Evolutionary conservation across 1,140 invertebrate genomes (phyloP).

Genomic region (Papilio machaon): DNA sequence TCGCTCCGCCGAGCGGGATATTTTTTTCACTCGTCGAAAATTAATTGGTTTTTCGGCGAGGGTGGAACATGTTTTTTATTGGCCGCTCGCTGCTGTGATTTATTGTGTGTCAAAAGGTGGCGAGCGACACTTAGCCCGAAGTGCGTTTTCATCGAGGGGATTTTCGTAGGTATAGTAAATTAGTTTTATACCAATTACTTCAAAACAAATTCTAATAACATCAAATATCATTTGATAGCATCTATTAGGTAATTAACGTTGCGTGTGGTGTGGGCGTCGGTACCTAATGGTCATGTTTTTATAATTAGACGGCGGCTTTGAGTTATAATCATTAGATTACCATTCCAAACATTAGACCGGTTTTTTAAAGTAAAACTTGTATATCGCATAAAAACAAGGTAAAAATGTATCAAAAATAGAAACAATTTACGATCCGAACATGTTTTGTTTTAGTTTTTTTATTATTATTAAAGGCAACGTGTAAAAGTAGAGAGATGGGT

Average conservation of each 20-base stretch:
- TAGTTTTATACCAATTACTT: conserved; percentile 23
- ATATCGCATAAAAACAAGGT: background rate
- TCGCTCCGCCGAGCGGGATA: conserved; percentile 67
- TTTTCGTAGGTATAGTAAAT: conserved; percentile 49
- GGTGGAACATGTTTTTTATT: conserved; percentile 81
- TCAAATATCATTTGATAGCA: background rate
- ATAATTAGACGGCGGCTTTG: background rate
- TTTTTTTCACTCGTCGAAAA: conserved; percentile 79
- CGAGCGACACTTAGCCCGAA: conserved; percentile 76
- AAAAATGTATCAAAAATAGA: conserved; percentile 6
- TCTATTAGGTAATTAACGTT: conserved; percentile 24
- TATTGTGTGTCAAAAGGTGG: conserved; percentile 81
- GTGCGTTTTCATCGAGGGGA: conserved; percentile 66
- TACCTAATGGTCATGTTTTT: conserved; percentile 29
- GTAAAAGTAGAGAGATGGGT: conserved; percentile 44
- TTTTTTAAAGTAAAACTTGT: background rate
- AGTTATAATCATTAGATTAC: conserved; percentile 4
- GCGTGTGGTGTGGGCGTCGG: conserved; percentile 21
- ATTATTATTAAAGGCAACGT: conserved; percentile 42
- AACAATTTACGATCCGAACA: conserved; percentile 35
- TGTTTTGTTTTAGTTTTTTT: conserved; percentile 1
- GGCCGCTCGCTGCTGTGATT: conserved; percentile 77
- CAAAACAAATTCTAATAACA: conserved; percentile 31
- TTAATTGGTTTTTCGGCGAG: conserved; percentile 81
- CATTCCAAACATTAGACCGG: background rate